Base-by-base conservation (phyloP, 2,888 invertebrate species). In the Busseola fusca region DNA sequence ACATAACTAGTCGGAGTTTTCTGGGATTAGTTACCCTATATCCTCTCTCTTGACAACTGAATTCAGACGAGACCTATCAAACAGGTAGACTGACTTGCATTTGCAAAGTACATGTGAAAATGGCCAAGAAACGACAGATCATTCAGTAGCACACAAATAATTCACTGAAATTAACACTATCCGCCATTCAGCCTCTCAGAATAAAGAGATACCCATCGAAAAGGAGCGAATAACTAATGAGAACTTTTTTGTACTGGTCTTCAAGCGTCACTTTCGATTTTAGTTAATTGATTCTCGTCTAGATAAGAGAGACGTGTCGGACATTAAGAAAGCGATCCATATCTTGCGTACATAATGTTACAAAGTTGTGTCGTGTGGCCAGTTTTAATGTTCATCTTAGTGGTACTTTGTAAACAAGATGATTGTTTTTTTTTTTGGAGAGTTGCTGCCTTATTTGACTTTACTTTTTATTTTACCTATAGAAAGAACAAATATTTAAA, bases 211-310 rank as follows among this genome's bases (percentile, higher is more conserved):
- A 34, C 54, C 62, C 48, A 73, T 73, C 64, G 18, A 45, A 60
- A 73, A 72, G 40, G 9, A 64, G 34, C 64, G 48, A 74, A 74
- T 72, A 76, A 69, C 54, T 84, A 86, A 86, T 86, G 71, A 86
- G 84, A 87, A 81, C 82, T 83, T 80, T 85, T 85, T 82, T 63
- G 83, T 87, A 82, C 70, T 76, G 74, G 78, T 74, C 81, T 84
- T 90, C 82, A 72, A 50, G 59, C 63, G 63, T 81, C 80, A 83
- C 93, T 94, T 93, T 94, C 93, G 85, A 89, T 94, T 93, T 87
- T 80, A 78, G 80, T 90, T 91, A 94, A 94, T 93, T 93, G 94
- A 94, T 94, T 93, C 90, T 88, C 91, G 92, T 90, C 82, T 75
- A 87, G 93, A 93, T 93, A 90, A 86, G 79, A 68, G 72, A 74